Conservation (phyloP, 2,888 invertebrate species). For the Tiliacea aurago region DNA sequence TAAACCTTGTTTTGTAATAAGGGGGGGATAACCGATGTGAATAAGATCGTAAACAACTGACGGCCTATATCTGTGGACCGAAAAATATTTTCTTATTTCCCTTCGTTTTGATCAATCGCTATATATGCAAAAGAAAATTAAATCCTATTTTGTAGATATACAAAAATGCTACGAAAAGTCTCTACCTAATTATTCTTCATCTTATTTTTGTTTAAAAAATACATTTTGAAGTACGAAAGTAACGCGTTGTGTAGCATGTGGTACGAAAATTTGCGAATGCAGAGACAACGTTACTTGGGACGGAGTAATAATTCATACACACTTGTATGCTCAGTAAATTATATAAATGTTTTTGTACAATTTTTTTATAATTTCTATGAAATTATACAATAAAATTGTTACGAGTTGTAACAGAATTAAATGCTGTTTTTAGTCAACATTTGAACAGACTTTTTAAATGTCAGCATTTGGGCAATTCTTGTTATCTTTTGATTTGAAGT, state of each 20-base stretch:
- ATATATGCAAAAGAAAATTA: background rate
- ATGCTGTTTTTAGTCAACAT: background rate
- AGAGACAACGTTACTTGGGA: conserved; percentile 43
- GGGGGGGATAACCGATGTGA: too few relatives aligned
- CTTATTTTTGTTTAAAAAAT: background rate
- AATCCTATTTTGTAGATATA: background rate
- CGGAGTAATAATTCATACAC: conserved; percentile 25
- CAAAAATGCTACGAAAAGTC: background rate
- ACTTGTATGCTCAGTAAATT: conserved; percentile 46
- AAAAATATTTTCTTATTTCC: background rate
- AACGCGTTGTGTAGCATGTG: conserved; percentile 41
- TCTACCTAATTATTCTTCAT: conserved; percentile 1
- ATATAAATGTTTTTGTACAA: conserved; percentile 40
- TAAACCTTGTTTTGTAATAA: too few relatives aligned
- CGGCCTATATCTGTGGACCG: too few relatives aligned
- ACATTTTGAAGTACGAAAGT: conserved; percentile 27
- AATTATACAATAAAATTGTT: conserved; percentile 28
- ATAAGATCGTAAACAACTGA: too few relatives aligned
- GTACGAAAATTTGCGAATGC: conserved; percentile 46
- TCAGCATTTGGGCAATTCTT: background rate
- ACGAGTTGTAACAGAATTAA: background rate
- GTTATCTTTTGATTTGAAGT: background rate
- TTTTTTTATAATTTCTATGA: conserved; percentile 8
- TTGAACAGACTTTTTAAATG: background rate
- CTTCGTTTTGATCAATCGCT: background rate